These are phyloP conservation scores for Phyllotis vaccarum DNA, from an alignment of 2,797 vertebrate genomes.

Conservation along the genomic window DNA sequence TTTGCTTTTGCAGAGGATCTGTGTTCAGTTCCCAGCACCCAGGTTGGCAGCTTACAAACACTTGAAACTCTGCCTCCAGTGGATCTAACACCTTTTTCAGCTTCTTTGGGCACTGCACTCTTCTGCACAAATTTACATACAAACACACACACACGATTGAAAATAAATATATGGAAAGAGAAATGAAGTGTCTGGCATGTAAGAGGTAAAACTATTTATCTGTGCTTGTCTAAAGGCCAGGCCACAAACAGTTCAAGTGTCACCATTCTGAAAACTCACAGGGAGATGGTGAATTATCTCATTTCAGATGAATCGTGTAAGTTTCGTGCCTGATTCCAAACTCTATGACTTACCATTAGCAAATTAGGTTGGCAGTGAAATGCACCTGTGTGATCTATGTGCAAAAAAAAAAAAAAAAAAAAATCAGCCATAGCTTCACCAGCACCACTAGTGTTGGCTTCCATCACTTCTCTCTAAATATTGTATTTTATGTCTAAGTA, in stretches of 20 bases:
- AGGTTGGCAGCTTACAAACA: not conserved
- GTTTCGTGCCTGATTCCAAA: not conserved
- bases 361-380: not conserved
- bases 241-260: not conserved
- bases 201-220: not conserved
- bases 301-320: not conserved
- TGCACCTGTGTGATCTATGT: not conserved
- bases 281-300: not conserved
- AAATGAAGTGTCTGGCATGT: not conserved
- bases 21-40: not conserved
- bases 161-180: not conserved
- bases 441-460: not conserved
- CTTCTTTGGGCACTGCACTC: not conserved
- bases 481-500: conserved; percentile 15
- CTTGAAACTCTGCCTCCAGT: not conserved
- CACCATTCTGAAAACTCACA: not conserved
- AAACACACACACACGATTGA: too few relatives aligned
- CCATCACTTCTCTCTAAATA: conserved; percentile 7
- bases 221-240: not conserved
- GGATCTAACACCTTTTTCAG: not conserved
- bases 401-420: too few relatives aligned
- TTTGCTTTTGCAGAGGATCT: not conserved
- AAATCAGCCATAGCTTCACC: not conserved
- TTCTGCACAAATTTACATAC: not conserved
- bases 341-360: not conserved